Conservation (phyloP, 2,888 invertebrate genomes). For the Melinaea menophilus region DNA sequence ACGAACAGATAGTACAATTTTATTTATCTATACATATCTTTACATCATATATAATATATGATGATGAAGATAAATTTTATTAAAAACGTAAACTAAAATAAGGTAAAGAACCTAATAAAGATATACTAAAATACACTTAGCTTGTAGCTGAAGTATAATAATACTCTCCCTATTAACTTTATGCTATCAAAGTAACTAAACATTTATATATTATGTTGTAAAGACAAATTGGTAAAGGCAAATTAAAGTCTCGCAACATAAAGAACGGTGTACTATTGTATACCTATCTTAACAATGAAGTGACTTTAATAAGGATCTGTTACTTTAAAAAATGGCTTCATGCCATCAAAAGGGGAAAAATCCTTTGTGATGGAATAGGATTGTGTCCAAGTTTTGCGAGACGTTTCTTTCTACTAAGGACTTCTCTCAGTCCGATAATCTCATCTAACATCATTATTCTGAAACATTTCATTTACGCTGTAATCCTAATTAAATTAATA, state of each 20-base stretch:
- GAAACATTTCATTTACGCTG: constrained; percentile 31
- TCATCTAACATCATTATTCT: constrained; percentile 32
- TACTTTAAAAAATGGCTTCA: constrained; percentile 41
- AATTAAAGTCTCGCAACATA: constrained; percentile 21
- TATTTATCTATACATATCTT: too few relatives aligned
- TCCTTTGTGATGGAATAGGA: constrained; percentile 42
- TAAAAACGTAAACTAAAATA: too few relatives aligned
- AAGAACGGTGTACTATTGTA: constrained; percentile 27
- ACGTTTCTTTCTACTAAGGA: constrained; percentile 35
- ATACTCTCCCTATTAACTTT: too few relatives aligned
- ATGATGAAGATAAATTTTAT: too few relatives aligned
- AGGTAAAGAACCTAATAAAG: too few relatives aligned
- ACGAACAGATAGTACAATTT: too few relatives aligned
- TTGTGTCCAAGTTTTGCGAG: constrained; percentile 39
- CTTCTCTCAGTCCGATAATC: constrained; percentile 33
- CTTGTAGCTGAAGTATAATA: too few relatives aligned
- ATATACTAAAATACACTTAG: too few relatives aligned
- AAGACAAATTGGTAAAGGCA: not conserved
- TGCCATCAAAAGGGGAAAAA: constrained; percentile 39
- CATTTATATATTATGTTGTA: not conserved
- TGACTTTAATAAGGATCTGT: constrained; percentile 40
- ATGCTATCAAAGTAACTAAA: too few relatives aligned
- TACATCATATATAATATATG: too few relatives aligned
- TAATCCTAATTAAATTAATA: constrained; percentile 24
- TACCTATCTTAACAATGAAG: constrained; percentile 30